These are phyloP conservation scores for Brachionus asplanchnoidis DNA, from an alignment of 1,140 invertebrate genomes.

Conservation along the genomic window DNA sequence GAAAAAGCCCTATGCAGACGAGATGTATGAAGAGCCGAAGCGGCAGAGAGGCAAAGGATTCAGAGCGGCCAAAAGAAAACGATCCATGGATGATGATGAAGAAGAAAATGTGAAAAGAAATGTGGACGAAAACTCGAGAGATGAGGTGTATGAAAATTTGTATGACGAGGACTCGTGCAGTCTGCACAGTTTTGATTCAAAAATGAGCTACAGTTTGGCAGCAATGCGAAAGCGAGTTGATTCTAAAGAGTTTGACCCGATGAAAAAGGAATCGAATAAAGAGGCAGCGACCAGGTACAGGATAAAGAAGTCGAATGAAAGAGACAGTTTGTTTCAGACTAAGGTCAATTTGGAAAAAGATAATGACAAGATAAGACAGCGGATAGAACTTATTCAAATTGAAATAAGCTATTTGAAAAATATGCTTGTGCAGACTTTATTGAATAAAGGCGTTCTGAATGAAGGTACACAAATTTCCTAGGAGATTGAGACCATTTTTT, in stretches of 20 bases:
- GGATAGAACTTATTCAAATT: constrained; percentile 20
- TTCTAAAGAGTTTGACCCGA: constrained; percentile 2
- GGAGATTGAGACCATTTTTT: background rate
- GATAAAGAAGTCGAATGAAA: constrained; percentile 29
- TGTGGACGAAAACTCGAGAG: background rate
- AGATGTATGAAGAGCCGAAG: background rate
- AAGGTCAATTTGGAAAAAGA: constrained; percentile 32
- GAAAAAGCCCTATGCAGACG: background rate
- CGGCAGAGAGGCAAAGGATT: background rate
- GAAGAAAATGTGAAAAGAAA: background rate
- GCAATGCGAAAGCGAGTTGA: background rate
- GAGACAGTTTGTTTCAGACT: constrained; percentile 14
- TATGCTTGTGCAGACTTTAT: constrained; percentile 31
- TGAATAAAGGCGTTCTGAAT: constrained; percentile 15
- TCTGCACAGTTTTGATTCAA: background rate
- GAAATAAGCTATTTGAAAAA: constrained; percentile 40
- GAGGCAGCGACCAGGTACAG: constrained; percentile 32
- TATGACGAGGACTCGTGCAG: constrained; percentile 10
- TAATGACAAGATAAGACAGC: background rate
- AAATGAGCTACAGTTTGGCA: background rate
- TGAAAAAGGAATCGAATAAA: constrained; percentile 36
- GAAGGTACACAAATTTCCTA: background rate
- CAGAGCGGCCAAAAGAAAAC: background rate
- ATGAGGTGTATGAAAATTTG: background rate
- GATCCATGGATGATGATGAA: background rate